Percentiles rank a stretch among this genome's conserved stretches.
Conservation (phyloP, 35 echinoderm and acorn worm species). For the Acanthaster planci region DNA sequence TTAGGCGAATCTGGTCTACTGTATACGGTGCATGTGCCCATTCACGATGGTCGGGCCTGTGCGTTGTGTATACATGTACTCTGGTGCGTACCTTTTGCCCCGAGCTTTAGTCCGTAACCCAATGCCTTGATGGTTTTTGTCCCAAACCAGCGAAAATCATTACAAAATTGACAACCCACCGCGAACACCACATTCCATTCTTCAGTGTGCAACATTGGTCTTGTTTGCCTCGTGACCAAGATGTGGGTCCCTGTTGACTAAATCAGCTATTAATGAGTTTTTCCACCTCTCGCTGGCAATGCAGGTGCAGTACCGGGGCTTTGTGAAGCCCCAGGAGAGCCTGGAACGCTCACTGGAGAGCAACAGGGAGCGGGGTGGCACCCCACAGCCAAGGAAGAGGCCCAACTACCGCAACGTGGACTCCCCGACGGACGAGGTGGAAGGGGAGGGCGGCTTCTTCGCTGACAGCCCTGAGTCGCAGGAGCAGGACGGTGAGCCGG, state of each 20-base stretch:
- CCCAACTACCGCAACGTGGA: conserved; percentile 92
- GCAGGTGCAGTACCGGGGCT: conserved; percentile 61
- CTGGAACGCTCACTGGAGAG: conserved; percentile 87
- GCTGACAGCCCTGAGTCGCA: neutral
- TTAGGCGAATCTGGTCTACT: too few relatives aligned
- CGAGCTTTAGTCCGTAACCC: too few relatives aligned
- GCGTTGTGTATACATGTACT: too few relatives aligned
- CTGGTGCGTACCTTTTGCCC: too few relatives aligned
- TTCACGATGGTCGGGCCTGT: too few relatives aligned
- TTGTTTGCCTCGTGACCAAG: too few relatives aligned
- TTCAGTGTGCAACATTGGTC: too few relatives aligned
- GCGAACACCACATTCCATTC: too few relatives aligned
- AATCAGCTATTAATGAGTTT: neutral
- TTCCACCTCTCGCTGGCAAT: neutral
- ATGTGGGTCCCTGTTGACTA: neutral
- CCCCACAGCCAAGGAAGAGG: conserved; percentile 43
- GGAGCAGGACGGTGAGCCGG: neutral
- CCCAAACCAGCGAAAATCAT: too few relatives aligned
- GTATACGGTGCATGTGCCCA: too few relatives aligned
- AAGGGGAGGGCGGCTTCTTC: conserved; percentile 13
- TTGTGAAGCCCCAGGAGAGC: conserved; percentile 79
- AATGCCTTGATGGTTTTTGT: too few relatives aligned
- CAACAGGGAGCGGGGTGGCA: conserved; percentile 31
- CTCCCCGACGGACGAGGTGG: conserved; percentile 70
- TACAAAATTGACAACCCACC: too few relatives aligned